A percentile compares a stretch with the other conserved stretches of the same genome.
Conservation (phyloP, 2,888 invertebrate species). For the Agrypnus murinus region DNA sequence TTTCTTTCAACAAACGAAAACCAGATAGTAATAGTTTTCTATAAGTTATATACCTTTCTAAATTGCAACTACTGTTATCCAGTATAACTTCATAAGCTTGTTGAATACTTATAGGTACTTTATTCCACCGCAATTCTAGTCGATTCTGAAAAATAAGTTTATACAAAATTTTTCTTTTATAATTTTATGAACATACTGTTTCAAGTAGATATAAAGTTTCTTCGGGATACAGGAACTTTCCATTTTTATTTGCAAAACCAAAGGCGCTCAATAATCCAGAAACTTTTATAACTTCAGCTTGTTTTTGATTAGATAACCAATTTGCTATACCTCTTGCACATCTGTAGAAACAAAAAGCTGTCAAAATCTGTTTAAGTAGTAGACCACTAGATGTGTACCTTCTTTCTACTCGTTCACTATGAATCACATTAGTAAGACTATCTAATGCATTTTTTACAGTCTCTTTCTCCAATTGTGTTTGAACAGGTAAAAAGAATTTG, state of each 20-base stretch:
- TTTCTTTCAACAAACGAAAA: slow-evolving; percentile 48
- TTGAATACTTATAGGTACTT: slow-evolving; percentile 77
- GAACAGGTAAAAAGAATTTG: slow-evolving; percentile 60
- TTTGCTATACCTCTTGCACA: slow-evolving; percentile 62
- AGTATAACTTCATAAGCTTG: slow-evolving; percentile 78
- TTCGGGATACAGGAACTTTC: slow-evolving; percentile 74
- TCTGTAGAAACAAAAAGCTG: slow-evolving; percentile 52
- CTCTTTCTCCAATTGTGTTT: slow-evolving; percentile 50
- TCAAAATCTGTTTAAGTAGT: not conserved
- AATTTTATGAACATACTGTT: slow-evolving; percentile 73
- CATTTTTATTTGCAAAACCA: slow-evolving; percentile 65
- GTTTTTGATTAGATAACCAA: slow-evolving; percentile 60
- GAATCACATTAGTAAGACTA: slow-evolving; percentile 50
- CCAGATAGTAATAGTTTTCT: slow-evolving; percentile 63
- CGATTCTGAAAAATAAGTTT: slow-evolving; percentile 74
- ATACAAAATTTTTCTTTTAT: not conserved
- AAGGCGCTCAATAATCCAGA: slow-evolving; percentile 61
- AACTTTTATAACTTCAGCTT: slow-evolving; percentile 61
- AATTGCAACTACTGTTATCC: slow-evolving; percentile 48
- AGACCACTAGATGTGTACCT: slow-evolving; percentile 52
- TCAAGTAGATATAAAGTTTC: slow-evolving; percentile 80
- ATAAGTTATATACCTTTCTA: slow-evolving; percentile 62
- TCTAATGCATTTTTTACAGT: slow-evolving; percentile 55
- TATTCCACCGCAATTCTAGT: slow-evolving; percentile 75
- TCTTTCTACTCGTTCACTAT: slow-evolving; percentile 62